Evolutionary conservation across 2,797 vertebrate genomes (phyloP).

Genomic region (Coilia nasus): DNA sequence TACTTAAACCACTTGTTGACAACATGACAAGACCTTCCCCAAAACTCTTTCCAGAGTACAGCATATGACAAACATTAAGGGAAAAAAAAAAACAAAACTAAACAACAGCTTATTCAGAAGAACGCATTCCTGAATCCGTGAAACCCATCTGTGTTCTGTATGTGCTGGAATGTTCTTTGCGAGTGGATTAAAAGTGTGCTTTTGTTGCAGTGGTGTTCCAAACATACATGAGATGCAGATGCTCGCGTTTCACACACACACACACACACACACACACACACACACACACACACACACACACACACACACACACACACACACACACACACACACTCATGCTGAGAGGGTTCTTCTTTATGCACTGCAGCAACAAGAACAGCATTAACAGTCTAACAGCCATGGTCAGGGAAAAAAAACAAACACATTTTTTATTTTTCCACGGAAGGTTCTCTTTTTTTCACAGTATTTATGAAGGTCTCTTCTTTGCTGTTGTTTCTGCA

Average conservation of each 20-base stretch:
- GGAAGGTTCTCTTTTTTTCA: conserved; percentile 54
- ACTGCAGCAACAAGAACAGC: not conserved
- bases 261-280: conserved; percentile 37
- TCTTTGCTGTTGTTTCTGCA: conserved; percentile 32
- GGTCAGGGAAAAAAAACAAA: conserved; percentile 27
- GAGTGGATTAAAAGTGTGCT: conserved; percentile 42
- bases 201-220: conserved; percentile 48
- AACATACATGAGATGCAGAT: conserved; percentile 44
- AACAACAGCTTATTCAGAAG: not conserved
- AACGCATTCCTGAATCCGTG: conserved; percentile 29
- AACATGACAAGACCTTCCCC: conserved; percentile 31
- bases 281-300: conserved; percentile 46
- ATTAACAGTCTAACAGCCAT: conserved; percentile 45
- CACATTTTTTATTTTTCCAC: conserved; percentile 17
- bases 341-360: not conserved
- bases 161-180: conserved; percentile 44
- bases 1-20: conserved; percentile 26
- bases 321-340: not conserved
- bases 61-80: conserved; percentile 28
- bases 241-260: not conserved
- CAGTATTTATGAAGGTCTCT: conserved; percentile 51
- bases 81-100: conserved; percentile 39
- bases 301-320: conserved; percentile 41
- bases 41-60: conserved; percentile 31
- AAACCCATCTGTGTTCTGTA: not conserved